Percentiles rank a stretch among this genome's conserved stretches.
These are phyloP conservation scores for Deroptyus accipitrinus DNA, from an alignment of 2,113 vertebrate species.

Conservation along the genomic window DNA sequence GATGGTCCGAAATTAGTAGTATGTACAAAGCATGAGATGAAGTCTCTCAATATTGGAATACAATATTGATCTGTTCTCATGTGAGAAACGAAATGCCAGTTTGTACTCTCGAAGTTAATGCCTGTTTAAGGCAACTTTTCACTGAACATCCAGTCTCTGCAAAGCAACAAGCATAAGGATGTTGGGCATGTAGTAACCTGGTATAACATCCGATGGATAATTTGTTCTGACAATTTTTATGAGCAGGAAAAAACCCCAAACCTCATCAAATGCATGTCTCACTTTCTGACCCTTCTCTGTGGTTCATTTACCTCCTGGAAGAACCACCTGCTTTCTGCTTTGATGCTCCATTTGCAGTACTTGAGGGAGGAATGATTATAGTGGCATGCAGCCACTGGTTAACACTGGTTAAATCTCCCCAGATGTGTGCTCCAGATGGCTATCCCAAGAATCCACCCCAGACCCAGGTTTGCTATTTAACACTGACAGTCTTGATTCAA, in stretches of 20 bases:
- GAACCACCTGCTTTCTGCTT: constrained; percentile 63
- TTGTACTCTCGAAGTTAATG: background rate
- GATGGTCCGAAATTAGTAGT: background rate
- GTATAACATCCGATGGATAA: constrained; percentile 7
- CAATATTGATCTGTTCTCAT: rapidly evolving
- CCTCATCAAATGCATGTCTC: background rate
- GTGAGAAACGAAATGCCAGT: background rate
- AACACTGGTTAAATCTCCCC: constrained; percentile 54
- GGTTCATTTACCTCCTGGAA: constrained; percentile 61
- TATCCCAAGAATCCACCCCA: constrained; percentile 6
- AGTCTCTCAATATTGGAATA: background rate
- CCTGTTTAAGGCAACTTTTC: background rate
- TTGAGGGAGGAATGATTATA: constrained; percentile 50
- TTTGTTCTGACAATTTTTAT: constrained; percentile 55
- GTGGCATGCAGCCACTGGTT: constrained; percentile 52
- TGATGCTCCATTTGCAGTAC: constrained; percentile 53
- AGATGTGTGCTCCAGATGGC: constrained; percentile 62
- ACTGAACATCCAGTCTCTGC: background rate
- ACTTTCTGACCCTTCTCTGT: constrained; percentile 45
- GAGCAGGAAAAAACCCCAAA: background rate
- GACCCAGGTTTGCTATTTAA: constrained; percentile 23
- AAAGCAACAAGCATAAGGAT: background rate
- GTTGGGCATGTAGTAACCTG: background rate
- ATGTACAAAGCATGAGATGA: background rate
- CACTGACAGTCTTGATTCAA: constrained; percentile 1